Conservation (phyloP, 2,113 vertebrate species). For the Corythornis vintsioides region DNA sequence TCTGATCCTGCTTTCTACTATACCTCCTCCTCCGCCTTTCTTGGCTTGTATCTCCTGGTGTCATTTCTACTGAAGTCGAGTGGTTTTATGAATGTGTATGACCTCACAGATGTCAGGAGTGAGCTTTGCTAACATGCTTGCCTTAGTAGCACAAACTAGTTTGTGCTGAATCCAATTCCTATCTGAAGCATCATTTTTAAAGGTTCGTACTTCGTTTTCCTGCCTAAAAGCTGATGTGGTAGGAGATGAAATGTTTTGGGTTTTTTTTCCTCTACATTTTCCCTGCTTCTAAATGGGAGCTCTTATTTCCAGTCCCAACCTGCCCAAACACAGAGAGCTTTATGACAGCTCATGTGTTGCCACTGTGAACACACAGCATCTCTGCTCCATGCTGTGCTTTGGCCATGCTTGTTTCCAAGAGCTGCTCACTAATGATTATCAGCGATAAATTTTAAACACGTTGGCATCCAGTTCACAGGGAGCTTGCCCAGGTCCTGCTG, state of each 20-base stretch:
- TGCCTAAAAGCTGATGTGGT: neutral
- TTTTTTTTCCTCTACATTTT: neutral
- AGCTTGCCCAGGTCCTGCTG: neutral
- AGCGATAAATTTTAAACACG: neutral
- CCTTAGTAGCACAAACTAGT: neutral
- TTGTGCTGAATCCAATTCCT: neutral
- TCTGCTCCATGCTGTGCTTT: neutral
- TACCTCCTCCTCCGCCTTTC: neutral
- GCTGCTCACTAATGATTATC: neutral
- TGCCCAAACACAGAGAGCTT: neutral
- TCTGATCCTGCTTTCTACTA: neutral
- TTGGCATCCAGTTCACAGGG: neutral
- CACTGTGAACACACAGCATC: rapidly evolving
- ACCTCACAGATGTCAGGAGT: neutral
- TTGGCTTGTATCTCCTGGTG: neutral
- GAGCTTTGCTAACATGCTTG: neutral
- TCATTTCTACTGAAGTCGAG: neutral
- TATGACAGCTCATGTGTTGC: rapidly evolving
- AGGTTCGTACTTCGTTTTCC: neutral
- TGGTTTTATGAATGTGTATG: neutral
- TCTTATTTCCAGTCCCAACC: neutral
- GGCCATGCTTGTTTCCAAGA: neutral
- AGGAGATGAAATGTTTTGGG: neutral
- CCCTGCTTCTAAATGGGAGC: neutral
- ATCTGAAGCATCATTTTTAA: neutral